These are phyloP conservation scores for Lucilia sericata DNA, from an alignment of 1,140 invertebrate genomes.

Conservation along the genomic window DNA sequence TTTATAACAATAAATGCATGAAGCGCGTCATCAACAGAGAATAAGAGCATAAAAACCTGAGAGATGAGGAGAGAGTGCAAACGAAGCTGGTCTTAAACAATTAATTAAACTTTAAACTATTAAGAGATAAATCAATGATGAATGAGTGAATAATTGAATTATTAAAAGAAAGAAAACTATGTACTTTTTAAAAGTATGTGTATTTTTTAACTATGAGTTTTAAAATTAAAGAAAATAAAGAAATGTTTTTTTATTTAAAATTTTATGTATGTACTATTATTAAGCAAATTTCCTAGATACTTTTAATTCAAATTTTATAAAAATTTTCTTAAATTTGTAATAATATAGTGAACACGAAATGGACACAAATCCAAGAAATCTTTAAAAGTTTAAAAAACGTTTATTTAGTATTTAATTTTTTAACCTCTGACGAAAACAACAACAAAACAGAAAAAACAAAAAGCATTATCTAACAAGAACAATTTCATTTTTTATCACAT, in stretches of 20 bases:
- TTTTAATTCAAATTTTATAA: neutral
- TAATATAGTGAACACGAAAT: neutral
- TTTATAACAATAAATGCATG: slow-evolving; percentile 72
- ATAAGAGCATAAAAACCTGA: slow-evolving; percentile 33
- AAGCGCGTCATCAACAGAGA: slow-evolving; percentile 9
- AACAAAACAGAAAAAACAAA: neutral
- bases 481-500: slow-evolving; percentile 16
- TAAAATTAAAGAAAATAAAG: slow-evolving; percentile 5
- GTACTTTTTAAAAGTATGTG: slow-evolving; percentile 38
- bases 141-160: slow-evolving; percentile 13
- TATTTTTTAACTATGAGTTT: slow-evolving; percentile 51
- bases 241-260: slow-evolving; percentile 47
- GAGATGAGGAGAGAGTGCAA: slow-evolving; percentile 39
- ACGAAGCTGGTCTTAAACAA: slow-evolving; percentile 44
- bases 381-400: slow-evolving; percentile 27
- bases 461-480: slow-evolving; percentile 7
- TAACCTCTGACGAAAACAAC: neutral
- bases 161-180: slow-evolving; percentile 10
- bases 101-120: slow-evolving; percentile 32
- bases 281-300: slow-evolving; percentile 50
- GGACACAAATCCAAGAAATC: neutral
- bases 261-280: slow-evolving; percentile 13
- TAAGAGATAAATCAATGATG: neutral
- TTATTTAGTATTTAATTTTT: slow-evolving; percentile 28
- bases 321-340: neutral